Evolutionary conservation across 2,113 vertebrate genomes (phyloP).

Genomic region (Sclerurus mexicanus): DNA sequence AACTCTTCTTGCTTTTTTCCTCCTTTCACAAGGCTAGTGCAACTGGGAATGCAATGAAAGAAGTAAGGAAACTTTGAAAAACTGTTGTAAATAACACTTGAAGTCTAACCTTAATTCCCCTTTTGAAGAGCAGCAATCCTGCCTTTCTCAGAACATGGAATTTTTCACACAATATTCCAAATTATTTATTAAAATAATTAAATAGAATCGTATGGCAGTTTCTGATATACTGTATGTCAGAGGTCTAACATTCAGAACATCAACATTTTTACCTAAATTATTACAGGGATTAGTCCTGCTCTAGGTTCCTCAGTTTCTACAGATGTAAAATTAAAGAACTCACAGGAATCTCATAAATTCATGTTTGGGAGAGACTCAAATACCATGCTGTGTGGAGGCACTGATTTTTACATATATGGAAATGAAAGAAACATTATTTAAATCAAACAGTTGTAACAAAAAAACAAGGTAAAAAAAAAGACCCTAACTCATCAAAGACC

Average conservation of each 20-base stretch:
- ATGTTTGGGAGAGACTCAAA: not conserved
- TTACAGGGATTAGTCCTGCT: not conserved
- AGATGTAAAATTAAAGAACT: not conserved
- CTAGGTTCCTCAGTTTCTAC: not conserved
- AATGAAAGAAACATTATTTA: not conserved
- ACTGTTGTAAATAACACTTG: slow-evolving; percentile 9
- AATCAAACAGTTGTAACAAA: not conserved
- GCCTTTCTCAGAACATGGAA: not conserved
- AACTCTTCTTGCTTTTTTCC: not conserved
- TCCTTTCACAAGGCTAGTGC: not conserved
- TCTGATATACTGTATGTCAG: not conserved
- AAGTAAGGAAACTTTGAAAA: slow-evolving; percentile 36
- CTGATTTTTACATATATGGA: not conserved
- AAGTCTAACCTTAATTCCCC: slow-evolving; percentile 31
- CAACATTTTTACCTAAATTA: not conserved
- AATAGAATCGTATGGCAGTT: not conserved
- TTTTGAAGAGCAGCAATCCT: not conserved
- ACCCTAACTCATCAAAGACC: not conserved
- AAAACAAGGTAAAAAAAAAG: not conserved
- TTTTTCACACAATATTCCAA: not conserved
- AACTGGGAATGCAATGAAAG: slow-evolving; percentile 20
- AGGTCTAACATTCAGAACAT: not conserved
- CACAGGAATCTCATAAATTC: not conserved
- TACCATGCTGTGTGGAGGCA: not conserved
- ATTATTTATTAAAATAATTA: not conserved